phyloP scores from a whole-genome alignment of 2,797 vertebrate species.

The Echiichthys vipera region DNA sequence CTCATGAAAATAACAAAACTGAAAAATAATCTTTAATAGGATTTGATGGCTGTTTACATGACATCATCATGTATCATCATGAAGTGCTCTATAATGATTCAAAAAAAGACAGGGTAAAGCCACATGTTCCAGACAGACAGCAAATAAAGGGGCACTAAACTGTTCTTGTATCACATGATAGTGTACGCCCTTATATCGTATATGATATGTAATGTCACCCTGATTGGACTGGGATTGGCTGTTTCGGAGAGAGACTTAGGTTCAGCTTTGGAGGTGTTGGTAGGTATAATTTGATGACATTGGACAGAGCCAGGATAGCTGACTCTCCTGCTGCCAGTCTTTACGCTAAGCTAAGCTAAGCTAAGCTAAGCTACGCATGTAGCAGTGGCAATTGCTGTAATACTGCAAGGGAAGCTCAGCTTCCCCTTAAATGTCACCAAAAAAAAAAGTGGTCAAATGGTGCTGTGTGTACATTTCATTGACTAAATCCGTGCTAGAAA shows the following conservation, averaged over 20 bases:
- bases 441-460: too few relatives aligned
- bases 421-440: too few relatives aligned
- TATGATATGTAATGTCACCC: too few relatives aligned
- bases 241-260: neutral
- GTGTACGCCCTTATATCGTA: too few relatives aligned
- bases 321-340: neutral
- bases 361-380: too few relatives aligned
- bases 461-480: too few relatives aligned
- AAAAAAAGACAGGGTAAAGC: neutral
- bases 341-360: neutral
- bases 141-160: neutral
- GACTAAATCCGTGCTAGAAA: too few relatives aligned
- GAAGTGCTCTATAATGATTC: neutral
- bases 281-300: neutral
- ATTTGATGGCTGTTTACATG: neutral
- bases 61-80: neutral
- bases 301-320: neutral
- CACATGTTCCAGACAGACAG: neutral
- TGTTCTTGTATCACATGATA: too few relatives aligned
- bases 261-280: neutral
- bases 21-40: neutral
- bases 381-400: too few relatives aligned
- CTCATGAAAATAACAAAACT: neutral
- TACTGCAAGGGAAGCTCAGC: too few relatives aligned
- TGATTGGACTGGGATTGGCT: too few relatives aligned